A percentile compares a stretch with the other conserved stretches of the same genome.
phyloP scores from a whole-genome alignment of 2,113 vertebrate species.

The Datnioides undecimradiatus region DNA sequence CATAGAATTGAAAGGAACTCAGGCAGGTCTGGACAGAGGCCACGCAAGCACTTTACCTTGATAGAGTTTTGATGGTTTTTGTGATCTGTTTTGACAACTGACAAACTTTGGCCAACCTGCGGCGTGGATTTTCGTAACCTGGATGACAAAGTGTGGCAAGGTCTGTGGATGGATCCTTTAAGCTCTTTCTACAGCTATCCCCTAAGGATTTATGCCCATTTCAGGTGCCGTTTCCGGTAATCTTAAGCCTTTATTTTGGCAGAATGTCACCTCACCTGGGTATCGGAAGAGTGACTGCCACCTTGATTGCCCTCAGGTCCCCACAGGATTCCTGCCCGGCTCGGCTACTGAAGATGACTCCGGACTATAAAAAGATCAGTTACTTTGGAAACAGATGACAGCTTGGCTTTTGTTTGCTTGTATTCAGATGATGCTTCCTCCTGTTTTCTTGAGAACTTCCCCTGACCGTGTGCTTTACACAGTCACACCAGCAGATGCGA shows the following conservation, averaged over 20 bases:
- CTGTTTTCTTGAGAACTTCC: conserved; percentile 68
- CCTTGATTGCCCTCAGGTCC: conserved; percentile 52
- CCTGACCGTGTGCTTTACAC: conserved; percentile 48
- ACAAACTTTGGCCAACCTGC: conserved; percentile 42
- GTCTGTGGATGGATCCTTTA: conserved; percentile 19
- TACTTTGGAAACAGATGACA: conserved; percentile 48
- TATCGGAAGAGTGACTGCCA: conserved; percentile 43
- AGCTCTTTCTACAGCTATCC: conserved; percentile 20
- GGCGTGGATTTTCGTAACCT: conserved; percentile 30
- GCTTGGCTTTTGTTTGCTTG: conserved; percentile 58
- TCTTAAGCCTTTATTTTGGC: conserved; percentile 62
- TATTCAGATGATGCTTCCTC: conserved; percentile 46
- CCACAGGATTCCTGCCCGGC: conserved; percentile 25
- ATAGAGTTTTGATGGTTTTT: conserved; percentile 54
- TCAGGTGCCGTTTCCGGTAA: conserved; percentile 28
- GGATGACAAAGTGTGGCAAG: conserved; percentile 38
- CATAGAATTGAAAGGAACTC: conserved; percentile 42
- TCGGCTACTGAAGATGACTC: neutral
- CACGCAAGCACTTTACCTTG: conserved; percentile 64
- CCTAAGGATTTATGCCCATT: conserved; percentile 35
- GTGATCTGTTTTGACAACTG: conserved; percentile 58
- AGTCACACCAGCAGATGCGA: conserved; percentile 75
- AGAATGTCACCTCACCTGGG: conserved; percentile 66
- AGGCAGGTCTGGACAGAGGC: conserved; percentile 64
- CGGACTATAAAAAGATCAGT: conserved; percentile 47